Evolutionary conservation across 2,888 invertebrate genomes (phyloP).

Genomic region (Villa cingulata): DNA sequence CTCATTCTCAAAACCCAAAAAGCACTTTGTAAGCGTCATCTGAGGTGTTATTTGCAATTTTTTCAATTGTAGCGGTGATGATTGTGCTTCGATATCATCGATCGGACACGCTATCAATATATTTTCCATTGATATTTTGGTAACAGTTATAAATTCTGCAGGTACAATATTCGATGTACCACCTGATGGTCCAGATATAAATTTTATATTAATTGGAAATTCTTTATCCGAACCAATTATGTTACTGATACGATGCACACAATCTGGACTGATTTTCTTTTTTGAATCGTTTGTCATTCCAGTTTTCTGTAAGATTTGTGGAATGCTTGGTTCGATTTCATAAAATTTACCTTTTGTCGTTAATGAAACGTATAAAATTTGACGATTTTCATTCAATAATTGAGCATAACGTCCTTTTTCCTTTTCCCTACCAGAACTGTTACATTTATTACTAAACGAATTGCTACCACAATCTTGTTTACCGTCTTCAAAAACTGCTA

Average conservation of each 20-base stretch:
- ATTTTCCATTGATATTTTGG: constrained; percentile 29
- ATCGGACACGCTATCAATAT: constrained; percentile 40
- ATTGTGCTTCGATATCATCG: constrained; percentile 36
- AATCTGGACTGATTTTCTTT: constrained; percentile 32
- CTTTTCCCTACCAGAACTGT: constrained; percentile 27
- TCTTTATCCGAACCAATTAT: constrained; percentile 26
- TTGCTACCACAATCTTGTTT: constrained; percentile 20
- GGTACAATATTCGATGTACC: constrained; percentile 21
- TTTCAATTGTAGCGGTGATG: constrained; percentile 37
- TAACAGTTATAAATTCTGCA: constrained; percentile 31
- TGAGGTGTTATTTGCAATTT: constrained; percentile 38
- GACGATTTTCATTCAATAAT: constrained; percentile 57
- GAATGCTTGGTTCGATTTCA: constrained; percentile 46
- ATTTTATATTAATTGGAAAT: constrained; percentile 30
- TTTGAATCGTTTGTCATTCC: constrained; percentile 20
- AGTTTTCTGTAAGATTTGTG: constrained; percentile 31
- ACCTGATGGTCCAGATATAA: constrained; percentile 28
- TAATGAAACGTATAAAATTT: constrained; percentile 58
- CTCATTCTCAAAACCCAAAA: constrained; percentile 33
- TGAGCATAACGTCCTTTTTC: constrained; percentile 53
- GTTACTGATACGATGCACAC: constrained; percentile 32
- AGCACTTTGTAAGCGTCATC: constrained; percentile 30
- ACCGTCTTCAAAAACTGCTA: constrained; percentile 64
- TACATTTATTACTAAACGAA: constrained; percentile 12
- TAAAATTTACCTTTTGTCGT: constrained; percentile 64